Conservation (phyloP, 2,888 invertebrate species). For the Noctuana brunneofusca region DNA sequence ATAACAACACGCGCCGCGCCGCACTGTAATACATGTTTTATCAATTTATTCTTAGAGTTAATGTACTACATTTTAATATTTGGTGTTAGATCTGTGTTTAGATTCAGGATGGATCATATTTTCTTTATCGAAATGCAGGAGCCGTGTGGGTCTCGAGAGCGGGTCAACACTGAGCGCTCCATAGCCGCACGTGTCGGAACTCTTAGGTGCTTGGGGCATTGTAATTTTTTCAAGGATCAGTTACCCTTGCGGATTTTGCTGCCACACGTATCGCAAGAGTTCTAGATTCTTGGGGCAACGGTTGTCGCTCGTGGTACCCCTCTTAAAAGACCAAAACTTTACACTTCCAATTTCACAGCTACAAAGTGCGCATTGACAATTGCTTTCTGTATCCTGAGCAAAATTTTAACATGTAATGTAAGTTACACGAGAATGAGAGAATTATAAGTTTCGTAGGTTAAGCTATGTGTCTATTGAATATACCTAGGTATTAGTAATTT, state of each 20-base stretch:
- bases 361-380: conserved; percentile 9
- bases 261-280: conserved; percentile 4
- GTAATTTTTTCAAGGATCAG: conserved; percentile 13
- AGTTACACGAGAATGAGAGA: conserved; percentile 31
- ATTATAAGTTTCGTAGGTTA: conserved; percentile 15
- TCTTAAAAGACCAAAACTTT: not conserved
- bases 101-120: conserved; percentile 32
- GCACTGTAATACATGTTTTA: conserved; percentile 4
- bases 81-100: conserved; percentile 34
- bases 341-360: conserved; percentile 6
- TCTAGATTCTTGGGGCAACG: not conserved
- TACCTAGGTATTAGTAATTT: conserved; percentile 15
- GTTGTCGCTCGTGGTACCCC: not conserved
- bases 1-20: conserved; percentile 1
- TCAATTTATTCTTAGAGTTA: conserved; percentile 17
- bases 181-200: not conserved
- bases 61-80: conserved; percentile 31
- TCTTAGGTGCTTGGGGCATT: not conserved
- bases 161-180: not conserved
- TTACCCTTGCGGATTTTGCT: conserved; percentile 12
- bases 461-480: conserved; percentile 23
- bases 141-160: not conserved
- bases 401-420: conserved; percentile 14
- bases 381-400: conserved; percentile 1
- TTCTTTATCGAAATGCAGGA: conserved; percentile 18